Conservation (phyloP, 2,797 vertebrate genomes). For the Cynopterus sphinx region DNA sequence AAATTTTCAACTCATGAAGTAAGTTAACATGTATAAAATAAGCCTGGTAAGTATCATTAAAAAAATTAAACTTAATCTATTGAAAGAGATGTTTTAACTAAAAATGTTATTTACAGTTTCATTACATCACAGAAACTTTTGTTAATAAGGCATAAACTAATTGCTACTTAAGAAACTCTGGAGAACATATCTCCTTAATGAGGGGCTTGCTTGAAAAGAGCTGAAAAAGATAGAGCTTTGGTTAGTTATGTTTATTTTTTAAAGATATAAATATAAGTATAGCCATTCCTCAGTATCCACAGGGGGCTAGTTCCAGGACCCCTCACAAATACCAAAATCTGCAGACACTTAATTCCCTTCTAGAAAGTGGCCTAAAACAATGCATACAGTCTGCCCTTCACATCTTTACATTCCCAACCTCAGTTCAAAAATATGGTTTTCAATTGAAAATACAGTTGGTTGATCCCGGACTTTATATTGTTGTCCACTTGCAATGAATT, state of each 20-base stretch:
- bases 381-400: not conserved
- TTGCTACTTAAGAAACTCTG: conserved; percentile 19
- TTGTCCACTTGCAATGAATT: conserved; percentile 15
- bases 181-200: not conserved
- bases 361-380: not conserved
- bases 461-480: not conserved
- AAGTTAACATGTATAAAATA: conserved; percentile 15
- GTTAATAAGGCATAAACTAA: conserved; percentile 51
- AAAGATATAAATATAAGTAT: conserved; percentile 29
- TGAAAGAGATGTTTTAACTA: not conserved
- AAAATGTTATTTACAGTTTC: conserved; percentile 3
- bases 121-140: not conserved
- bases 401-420: not conserved
- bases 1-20: conserved; percentile 33
- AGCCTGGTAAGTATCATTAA: not conserved
- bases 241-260: conserved; percentile 28
- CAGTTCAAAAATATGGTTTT: not conserved
- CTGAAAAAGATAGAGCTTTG: conserved; percentile 51
- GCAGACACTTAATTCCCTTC: not conserved
- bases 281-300: not conserved
- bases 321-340: not conserved
- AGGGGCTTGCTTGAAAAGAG: conserved; percentile 6
- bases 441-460: not conserved
- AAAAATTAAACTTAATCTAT: conserved; percentile 13
- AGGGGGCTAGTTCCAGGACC: not conserved